Evolutionary conservation across 2,113 vertebrate genomes (phyloP), one percentile per base, ranked within the genome.

Genomic region (Erinaceus europaeus): DNA sequence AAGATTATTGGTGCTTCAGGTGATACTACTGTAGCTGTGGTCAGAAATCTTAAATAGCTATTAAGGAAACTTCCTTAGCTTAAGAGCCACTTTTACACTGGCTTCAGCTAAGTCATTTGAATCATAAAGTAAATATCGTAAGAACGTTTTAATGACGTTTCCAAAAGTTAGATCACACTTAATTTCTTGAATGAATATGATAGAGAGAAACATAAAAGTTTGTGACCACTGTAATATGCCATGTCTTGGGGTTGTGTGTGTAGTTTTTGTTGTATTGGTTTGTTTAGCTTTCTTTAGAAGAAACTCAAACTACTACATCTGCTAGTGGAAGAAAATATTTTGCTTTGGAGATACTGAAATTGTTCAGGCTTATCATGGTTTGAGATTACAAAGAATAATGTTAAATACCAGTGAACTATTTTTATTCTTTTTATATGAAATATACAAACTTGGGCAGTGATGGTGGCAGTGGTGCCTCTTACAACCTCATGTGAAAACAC

Each of bases 351-450:
- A 50, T 61, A 72, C n/a, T 79, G n/a, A 72, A 75, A 53, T 15
- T 67, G 27, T 72, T 78, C 73, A 71, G 9, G 40, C n/a, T 62
- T 52, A 59, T 46, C 4, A 29, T 73, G 68, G 62, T 52, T 86
- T 68, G 59, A 73, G 61, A 62, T 90, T 46, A 76, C 77, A 84
- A 71, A 93, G 52, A 93, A 71, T 84, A 75, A 90, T 81, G 87
- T 88, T 80, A 88, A 84, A 94, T 86, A 74, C 92, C 92, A 91
- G 42, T 94, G 91, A 94, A 93, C 57, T 93, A 21, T 94, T 94
- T 95, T 90, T 94, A 94, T 73, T 91, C 62, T 86, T 95, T 95
- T 94, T 94, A 75, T 93, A 91, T 69, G 77, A 89, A 81, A 65
- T 84, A 59, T 85, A 73, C 40, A 53, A 3, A 81, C 69, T 46